Evolutionary conservation across 2,888 invertebrate species (phyloP).

Genomic region (Lutraria lutraria): DNA sequence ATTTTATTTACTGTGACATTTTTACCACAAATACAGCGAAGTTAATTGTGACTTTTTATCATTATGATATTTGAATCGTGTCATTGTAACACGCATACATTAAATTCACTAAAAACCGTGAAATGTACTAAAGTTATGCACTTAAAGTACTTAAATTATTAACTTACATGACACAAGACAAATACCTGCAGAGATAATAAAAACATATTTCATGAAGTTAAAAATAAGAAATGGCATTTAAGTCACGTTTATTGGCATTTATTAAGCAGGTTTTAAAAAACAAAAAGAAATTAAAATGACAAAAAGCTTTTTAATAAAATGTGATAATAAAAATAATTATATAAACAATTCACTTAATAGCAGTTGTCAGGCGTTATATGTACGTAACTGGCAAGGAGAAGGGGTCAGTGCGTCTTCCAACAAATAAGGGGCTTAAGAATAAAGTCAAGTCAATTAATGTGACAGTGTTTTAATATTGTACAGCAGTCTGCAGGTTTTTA

Average conservation of each 20-base stretch:
- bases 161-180: background rate
- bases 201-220: background rate
- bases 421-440: too few relatives aligned
- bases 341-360: background rate
- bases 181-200: background rate
- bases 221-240: background rate
- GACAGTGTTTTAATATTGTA: too few relatives aligned
- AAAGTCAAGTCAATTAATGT: too few relatives aligned
- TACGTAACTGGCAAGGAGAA: too few relatives aligned
- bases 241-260: background rate
- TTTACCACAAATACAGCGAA: conserved; percentile 35
- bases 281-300: background rate
- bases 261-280: background rate
- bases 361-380: too few relatives aligned
- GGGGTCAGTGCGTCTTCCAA: too few relatives aligned
- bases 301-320: background rate
- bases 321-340: background rate
- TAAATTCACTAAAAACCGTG: background rate
- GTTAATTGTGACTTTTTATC: conserved; percentile 20
- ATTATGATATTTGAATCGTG: conserved; percentile 4
- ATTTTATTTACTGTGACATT: conserved; percentile 37
- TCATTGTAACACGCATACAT: background rate
- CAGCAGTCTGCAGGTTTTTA: too few relatives aligned
- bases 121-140: background rate
- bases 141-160: background rate